These are phyloP conservation scores for Tachina fera DNA, from an alignment of 2,888 invertebrate genomes.

Conservation along the genomic window DNA sequence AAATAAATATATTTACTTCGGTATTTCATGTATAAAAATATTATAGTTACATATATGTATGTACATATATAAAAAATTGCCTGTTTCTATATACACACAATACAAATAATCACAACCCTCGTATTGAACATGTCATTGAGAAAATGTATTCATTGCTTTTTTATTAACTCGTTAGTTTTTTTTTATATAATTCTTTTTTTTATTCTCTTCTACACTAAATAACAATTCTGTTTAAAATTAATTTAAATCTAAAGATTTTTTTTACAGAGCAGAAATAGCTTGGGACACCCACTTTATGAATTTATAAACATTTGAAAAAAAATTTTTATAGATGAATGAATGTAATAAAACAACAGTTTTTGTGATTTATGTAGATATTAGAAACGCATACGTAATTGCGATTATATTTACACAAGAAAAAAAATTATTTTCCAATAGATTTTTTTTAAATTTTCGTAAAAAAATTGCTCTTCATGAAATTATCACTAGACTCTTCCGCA, in stretches of 20 bases:
- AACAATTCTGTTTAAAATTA: slow-evolving; percentile 3
- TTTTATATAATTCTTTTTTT: slow-evolving; percentile 15
- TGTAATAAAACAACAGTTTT: not conserved
- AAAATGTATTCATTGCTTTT: slow-evolving; percentile 33
- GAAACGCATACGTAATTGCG: not conserved
- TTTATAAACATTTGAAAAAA: not conserved
- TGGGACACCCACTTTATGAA: slow-evolving; percentile 13
- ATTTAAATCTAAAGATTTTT: slow-evolving; percentile 20
- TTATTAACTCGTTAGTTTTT: slow-evolving; percentile 7
- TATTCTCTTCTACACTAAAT: slow-evolving; percentile 4
- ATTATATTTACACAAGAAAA: too few relatives aligned
- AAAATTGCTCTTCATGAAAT: too few relatives aligned
- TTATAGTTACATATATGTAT: too few relatives aligned
- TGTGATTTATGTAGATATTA: not conserved
- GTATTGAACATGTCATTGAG: slow-evolving; percentile 18
- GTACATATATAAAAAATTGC: too few relatives aligned
- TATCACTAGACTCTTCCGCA: too few relatives aligned
- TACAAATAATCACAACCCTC: not conserved
- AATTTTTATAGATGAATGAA: not conserved
- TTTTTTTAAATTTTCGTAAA: too few relatives aligned
- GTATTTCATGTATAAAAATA: too few relatives aligned
- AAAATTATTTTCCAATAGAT: too few relatives aligned
- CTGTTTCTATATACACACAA: not conserved
- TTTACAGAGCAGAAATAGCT: not conserved
- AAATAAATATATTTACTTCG: too few relatives aligned